A percentile compares a stretch with the other conserved stretches of the same genome.
These are phyloP conservation scores for Fabriciana adippe DNA, from an alignment of 2,888 invertebrate species.

Conservation along the genomic window DNA sequence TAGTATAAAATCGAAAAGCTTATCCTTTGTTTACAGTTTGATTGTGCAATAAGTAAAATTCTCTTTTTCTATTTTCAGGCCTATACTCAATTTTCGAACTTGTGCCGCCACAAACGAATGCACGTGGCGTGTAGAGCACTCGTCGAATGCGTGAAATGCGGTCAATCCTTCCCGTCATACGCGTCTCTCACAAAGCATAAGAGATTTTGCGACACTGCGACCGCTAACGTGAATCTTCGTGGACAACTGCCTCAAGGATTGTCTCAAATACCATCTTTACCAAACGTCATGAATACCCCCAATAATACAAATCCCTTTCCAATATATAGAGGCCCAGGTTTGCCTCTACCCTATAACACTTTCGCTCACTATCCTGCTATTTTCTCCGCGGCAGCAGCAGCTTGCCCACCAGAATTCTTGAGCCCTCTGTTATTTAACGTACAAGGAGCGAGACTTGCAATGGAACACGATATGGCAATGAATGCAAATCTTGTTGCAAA, in stretches of 20 bases:
- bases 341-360: constrained; percentile 85
- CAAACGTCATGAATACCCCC: constrained; percentile 72
- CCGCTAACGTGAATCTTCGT: constrained; percentile 72
- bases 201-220: constrained; percentile 95
- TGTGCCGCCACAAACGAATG: constrained; percentile 99
- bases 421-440: constrained; percentile 86
- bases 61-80: constrained; percentile 82
- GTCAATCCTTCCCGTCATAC: constrained; percentile 94
- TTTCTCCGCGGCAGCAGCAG: constrained; percentile 74
- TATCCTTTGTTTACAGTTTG: too few species aligned
- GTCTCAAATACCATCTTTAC: constrained; percentile 66
- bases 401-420: constrained; percentile 83
- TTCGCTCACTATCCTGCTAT: constrained; percentile 84
- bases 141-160: constrained; percentile 97
- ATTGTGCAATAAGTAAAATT: not conserved
- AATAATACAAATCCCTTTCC: constrained; percentile 84
- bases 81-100: constrained; percentile 99
- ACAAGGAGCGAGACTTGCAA: constrained; percentile 74
- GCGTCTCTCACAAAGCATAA: constrained; percentile 97
- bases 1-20: too few species aligned
- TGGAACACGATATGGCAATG: constrained; percentile 79
- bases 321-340: constrained; percentile 86
- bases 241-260: constrained; percentile 71
- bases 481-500: constrained; percentile 79
- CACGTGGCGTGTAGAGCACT: constrained; percentile 97